These are phyloP conservation scores for Endomychus coccineus DNA, from an alignment of 2,888 invertebrate genomes.

Conservation along the genomic window DNA sequence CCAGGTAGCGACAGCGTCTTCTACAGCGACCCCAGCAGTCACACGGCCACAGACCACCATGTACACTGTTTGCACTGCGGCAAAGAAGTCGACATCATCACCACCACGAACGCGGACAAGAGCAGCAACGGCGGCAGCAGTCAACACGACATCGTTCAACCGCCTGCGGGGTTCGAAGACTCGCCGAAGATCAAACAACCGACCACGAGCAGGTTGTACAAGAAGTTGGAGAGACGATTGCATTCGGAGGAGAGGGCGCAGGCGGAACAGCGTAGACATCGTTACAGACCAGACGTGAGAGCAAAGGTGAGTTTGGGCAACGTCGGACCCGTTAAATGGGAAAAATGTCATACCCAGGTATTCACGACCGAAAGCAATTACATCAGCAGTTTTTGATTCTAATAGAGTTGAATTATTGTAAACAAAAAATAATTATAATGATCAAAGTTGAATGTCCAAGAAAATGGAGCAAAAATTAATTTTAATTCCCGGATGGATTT, in stretches of 20 bases:
- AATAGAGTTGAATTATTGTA: too few species aligned
- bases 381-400: too few species aligned
- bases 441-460: too few species aligned
- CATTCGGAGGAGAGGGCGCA: slow-evolving; percentile 67
- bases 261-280: slow-evolving; percentile 64
- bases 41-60: slow-evolving; percentile 43
- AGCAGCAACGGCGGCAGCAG: slow-evolving; percentile 28
- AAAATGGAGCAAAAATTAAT: too few species aligned
- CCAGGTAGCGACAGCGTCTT: slow-evolving; percentile 88
- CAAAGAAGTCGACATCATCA: slow-evolving; percentile 55
- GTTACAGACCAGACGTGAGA: slow-evolving; percentile 63
- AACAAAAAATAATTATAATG: too few species aligned
- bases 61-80: slow-evolving; percentile 78
- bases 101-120: slow-evolving; percentile 37
- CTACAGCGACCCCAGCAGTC: slow-evolving; percentile 69
- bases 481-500: too few species aligned
- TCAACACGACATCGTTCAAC: slow-evolving; percentile 67
- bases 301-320: slow-evolving; percentile 63
- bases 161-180: slow-evolving; percentile 83
- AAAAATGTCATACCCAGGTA: too few species aligned
- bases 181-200: slow-evolving; percentile 54
- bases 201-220: slow-evolving; percentile 51
- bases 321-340: too few species aligned
- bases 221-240: slow-evolving; percentile 67
- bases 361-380: too few species aligned